These are phyloP conservation scores for Barypeithes pellucidus DNA, from an alignment of 2,888 invertebrate genomes.

Conservation along the genomic window DNA sequence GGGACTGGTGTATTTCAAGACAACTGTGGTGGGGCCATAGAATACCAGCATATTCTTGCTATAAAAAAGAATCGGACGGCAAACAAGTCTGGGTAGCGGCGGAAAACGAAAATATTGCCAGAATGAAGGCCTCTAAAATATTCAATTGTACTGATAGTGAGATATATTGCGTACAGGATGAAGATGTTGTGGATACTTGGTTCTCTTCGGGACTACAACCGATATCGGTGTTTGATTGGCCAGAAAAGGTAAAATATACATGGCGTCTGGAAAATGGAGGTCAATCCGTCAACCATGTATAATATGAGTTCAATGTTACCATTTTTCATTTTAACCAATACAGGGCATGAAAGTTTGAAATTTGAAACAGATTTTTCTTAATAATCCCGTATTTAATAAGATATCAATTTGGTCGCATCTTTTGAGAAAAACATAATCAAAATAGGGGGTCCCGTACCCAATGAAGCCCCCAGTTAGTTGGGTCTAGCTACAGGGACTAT, in stretches of 20 bases:
- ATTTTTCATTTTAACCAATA: too few relatives aligned
- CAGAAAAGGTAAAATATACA: constrained; percentile 75
- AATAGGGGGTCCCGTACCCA: too few relatives aligned
- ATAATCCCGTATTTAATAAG: too few relatives aligned
- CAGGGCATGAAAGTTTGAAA: too few relatives aligned
- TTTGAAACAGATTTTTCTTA: too few relatives aligned
- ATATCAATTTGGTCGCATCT: too few relatives aligned
- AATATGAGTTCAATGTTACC: too few relatives aligned
- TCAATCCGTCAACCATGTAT: too few relatives aligned
- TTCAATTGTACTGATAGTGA: constrained; percentile 70
- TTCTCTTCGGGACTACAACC: constrained; percentile 98
- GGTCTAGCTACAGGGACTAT: too few relatives aligned
- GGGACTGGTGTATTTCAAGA: constrained; percentile 99
- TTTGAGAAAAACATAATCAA: too few relatives aligned
- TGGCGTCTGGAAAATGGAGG: too few relatives aligned
- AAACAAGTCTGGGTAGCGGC: constrained; percentile 68
- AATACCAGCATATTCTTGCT: constrained; percentile 88
- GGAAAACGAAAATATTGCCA: constrained; percentile 80
- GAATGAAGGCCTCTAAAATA: constrained; percentile 84
- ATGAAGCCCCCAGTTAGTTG: too few relatives aligned
- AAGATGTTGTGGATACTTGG: constrained; percentile 99
- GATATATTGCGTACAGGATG: constrained; percentile 82
- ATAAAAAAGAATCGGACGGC: constrained; percentile 49
- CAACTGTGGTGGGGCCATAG: constrained; percentile 99
- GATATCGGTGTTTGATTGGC: constrained; percentile 98